These are phyloP conservation scores for Euspilapteryx auroguttella DNA, from an alignment of 2,888 invertebrate genomes.

Conservation along the genomic window DNA sequence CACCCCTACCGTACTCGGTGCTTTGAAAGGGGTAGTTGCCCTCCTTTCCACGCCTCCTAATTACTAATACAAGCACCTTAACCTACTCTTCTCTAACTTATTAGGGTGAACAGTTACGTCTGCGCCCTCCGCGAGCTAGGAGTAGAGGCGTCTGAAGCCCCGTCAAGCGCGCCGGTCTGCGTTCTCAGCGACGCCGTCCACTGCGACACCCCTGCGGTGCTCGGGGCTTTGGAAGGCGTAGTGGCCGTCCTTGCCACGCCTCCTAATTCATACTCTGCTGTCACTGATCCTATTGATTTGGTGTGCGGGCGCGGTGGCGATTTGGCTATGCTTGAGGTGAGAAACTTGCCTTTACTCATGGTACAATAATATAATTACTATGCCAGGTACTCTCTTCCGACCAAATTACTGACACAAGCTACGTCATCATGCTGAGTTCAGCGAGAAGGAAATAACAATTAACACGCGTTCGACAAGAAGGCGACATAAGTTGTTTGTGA, in stretches of 20 bases:
- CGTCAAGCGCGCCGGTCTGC: conserved; percentile 30
- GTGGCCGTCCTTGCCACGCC: conserved; percentile 68
- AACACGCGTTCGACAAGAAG: too few species aligned
- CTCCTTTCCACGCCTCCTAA: conserved; percentile 74
- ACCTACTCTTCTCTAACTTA: too few species aligned
- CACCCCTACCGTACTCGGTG: conserved; percentile 33
- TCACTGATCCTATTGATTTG: conserved; percentile 77
- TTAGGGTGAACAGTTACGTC: conserved; percentile 69
- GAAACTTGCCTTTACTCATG: neutral
- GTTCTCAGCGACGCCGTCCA: conserved; percentile 55
- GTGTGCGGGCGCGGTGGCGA: conserved; percentile 82
- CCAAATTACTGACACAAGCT: too few species aligned
- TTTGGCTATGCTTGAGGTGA: conserved; percentile 70
- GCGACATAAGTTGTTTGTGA: too few species aligned
- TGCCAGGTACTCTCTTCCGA: too few species aligned
- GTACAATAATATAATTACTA: too few species aligned
- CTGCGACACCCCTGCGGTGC: conserved; percentile 50
- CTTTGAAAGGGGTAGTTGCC: conserved; percentile 48
- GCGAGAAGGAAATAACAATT: too few species aligned
- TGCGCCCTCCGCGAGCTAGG: conserved; percentile 69
- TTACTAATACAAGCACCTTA: too few species aligned
- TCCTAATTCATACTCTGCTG: conserved; percentile 79
- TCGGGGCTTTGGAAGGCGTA: conserved; percentile 39
- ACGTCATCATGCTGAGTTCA: too few species aligned
- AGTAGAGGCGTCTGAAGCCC: conserved; percentile 46